Evolutionary conservation across 2,888 invertebrate species (phyloP).

Genomic region (Drosophila cracens): DNA sequence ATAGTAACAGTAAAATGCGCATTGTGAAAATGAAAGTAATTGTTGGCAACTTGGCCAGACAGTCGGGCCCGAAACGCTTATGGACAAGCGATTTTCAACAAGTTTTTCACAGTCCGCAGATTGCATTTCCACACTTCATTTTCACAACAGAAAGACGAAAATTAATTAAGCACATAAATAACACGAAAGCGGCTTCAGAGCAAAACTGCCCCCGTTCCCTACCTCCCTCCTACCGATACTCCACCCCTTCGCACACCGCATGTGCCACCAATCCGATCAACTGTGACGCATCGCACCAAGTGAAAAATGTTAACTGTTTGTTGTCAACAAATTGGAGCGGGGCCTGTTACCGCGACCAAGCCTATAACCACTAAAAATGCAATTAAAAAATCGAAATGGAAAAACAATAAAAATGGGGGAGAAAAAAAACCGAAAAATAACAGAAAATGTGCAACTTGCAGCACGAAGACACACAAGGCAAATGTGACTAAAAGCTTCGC

Average conservation of each 20-base stretch:
- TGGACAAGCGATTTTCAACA: constrained; percentile 71
- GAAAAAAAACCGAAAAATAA: constrained; percentile 22
- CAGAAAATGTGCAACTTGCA: constrained; percentile 55
- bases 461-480: constrained; percentile 34
- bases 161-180: constrained; percentile 72
- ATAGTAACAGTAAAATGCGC: constrained; percentile 39
- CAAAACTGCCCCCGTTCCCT: constrained; percentile 1
- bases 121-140: constrained; percentile 54
- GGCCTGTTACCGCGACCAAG: constrained; percentile 55
- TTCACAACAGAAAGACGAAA: constrained; percentile 60
- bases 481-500: constrained; percentile 37
- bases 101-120: constrained; percentile 55
- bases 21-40: constrained; percentile 77
- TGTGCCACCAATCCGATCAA: constrained; percentile 51
- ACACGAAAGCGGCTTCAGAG: constrained; percentile 62
- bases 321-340: constrained; percentile 81
- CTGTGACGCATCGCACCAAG: constrained; percentile 71
- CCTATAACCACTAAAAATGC: constrained; percentile 66
- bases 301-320: constrained; percentile 52
- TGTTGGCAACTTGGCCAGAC: constrained; percentile 50
- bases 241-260: not conserved
- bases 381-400: constrained; percentile 61
- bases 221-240: not conserved
- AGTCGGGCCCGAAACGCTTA: constrained; percentile 42
- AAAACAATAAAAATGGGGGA: constrained; percentile 65